Base-by-base conservation (phyloP, 1,140 invertebrate genomes). In the Drosophila eugracilis region DNA sequence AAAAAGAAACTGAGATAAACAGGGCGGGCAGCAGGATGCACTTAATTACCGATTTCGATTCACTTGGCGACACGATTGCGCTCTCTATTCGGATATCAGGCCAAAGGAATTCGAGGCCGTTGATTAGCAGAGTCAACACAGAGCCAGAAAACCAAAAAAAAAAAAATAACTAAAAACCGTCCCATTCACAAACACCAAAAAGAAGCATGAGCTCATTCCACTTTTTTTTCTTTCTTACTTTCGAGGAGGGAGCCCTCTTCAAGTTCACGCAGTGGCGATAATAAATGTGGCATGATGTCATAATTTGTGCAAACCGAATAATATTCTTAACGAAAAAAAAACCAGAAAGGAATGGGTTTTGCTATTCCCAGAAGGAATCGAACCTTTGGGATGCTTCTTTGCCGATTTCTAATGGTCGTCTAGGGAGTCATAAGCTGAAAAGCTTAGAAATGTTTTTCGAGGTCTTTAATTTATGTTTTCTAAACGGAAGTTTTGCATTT, bases 271-370 rank as follows among this genome's bases (percentile, higher is more conserved):
- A 60, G 54, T 66, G 55, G 80, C 80, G 79, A 84, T 84, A 84
- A 84, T 84, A 85, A 84, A 79, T 70, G 59, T 58, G 59, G 52
- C 80, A 79, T 84, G 79, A 84, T 84, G 80, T 84, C 79, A 84
- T 84, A 48, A 84, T 67, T 72, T 85, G 55, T 75, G 81, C 57
- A 75, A 84, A 74, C 54, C 39, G 14, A 28, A 39, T 15, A 19
- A 37, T 15, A 39, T 32, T 17, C 32, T 15, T 34, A 34, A 6
- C 6, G 14, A 22, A 44, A n/a, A 21, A 22, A 44, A n/a, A 21
- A 42, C 5, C 1, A 5, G 3, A 39, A 5, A 19, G 7, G n/a
- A 32, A 1, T 5, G 21, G 42, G 21, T 1, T 1, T 44, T 22
- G 42, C 10, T 5, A 24, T 17, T 9, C 9, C 47, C n/a, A n/a